Conservation (phyloP, 2,113 vertebrate species). For the Callipepla californica region DNA sequence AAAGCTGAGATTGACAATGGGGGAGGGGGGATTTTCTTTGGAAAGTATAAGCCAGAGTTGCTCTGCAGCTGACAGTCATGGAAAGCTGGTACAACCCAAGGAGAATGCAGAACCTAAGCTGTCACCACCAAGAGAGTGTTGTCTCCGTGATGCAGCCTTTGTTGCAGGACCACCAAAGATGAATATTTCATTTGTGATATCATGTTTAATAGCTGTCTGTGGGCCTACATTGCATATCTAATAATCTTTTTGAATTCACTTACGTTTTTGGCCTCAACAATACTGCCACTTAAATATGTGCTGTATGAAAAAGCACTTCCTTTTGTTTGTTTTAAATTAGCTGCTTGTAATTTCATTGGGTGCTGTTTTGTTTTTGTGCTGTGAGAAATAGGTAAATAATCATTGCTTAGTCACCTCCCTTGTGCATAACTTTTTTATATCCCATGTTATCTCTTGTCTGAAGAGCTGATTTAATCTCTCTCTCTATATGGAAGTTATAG, state of each 20-base stretch:
- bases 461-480: not conserved
- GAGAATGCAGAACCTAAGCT: not conserved
- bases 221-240: not conserved
- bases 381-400: constrained; percentile 24
- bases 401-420: not conserved
- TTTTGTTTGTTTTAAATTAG: constrained; percentile 45
- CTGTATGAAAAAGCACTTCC: constrained; percentile 51
- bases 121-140: not conserved
- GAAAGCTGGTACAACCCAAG: not conserved
- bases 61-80: not conserved
- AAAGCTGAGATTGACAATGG: not conserved
- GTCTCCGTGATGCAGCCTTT: not conserved
- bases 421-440: not conserved
- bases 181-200: not conserved
- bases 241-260: not conserved
- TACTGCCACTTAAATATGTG: not conserved
- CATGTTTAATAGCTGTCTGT: not conserved
- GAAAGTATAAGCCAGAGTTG: not conserved
- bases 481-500: not conserved
- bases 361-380: constrained; percentile 2
- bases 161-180: not conserved
- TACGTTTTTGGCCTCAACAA: not conserved
- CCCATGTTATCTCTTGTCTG: not conserved
- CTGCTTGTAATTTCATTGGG: constrained; percentile 53
- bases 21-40: not conserved